These are phyloP conservation scores for Formica exsecta DNA, from an alignment of 1,140 invertebrate species.

Conservation along the genomic window DNA sequence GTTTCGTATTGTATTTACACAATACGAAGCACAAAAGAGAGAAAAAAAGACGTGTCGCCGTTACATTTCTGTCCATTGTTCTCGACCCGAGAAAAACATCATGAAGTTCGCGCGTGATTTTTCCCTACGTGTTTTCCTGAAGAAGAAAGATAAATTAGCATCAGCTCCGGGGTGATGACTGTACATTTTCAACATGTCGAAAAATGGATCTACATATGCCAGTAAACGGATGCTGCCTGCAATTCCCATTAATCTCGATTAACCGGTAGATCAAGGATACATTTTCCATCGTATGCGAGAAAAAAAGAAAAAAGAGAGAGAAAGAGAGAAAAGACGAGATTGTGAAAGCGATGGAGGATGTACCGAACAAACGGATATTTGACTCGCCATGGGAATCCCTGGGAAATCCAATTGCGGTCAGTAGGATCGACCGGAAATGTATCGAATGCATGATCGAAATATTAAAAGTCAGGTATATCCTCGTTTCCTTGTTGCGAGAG, in stretches of 20 bases:
- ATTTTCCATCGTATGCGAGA: conserved; percentile 32
- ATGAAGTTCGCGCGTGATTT: conserved; percentile 23
- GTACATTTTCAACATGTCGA: conserved; percentile 44
- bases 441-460: conserved; percentile 36
- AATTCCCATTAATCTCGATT: conserved; percentile 74
- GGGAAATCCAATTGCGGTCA: conserved; percentile 63
- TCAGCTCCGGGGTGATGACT: neutral
- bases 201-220: conserved; percentile 33
- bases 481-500: conserved; percentile 3
- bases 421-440: conserved; percentile 12
- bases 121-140: neutral
- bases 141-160: conserved; percentile 66
- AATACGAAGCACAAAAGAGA: neutral
- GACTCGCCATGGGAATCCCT: conserved; percentile 13
- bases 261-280: conserved; percentile 59
- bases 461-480: conserved; percentile 32
- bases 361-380: conserved; percentile 38
- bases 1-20: neutral
- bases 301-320: conserved; percentile 31
- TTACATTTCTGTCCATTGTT: neutral
- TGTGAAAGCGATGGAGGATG: neutral
- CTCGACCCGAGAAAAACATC: conserved; percentile 9
- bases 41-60: neutral
- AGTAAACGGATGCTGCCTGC: neutral
- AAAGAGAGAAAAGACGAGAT: conserved; percentile 12